These are phyloP conservation scores for Sebastes itinus DNA, from an alignment of 2,797 vertebrate genomes.

Conservation along the genomic window DNA sequence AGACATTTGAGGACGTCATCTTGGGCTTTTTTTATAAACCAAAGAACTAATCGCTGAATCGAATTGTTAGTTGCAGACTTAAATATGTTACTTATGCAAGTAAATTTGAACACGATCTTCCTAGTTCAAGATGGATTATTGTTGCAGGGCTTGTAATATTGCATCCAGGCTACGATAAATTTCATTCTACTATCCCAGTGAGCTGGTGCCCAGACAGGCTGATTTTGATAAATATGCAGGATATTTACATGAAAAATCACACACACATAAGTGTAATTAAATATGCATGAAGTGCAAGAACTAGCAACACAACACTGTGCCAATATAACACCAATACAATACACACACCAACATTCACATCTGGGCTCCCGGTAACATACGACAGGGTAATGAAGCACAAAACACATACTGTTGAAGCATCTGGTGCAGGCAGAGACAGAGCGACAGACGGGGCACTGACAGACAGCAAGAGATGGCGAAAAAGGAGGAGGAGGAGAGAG, in stretches of 20 bases:
- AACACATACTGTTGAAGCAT: conserved; percentile 77
- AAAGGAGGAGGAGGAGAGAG: no score
- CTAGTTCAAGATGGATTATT: not conserved
- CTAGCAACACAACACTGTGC: conserved; percentile 9
- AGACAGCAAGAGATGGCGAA: not conserved
- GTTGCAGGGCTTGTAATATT: not conserved
- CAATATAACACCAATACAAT: conserved; percentile 31
- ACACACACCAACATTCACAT: conserved; percentile 53
- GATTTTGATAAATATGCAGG: not conserved
- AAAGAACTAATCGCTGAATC: no score
- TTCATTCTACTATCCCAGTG: not conserved
- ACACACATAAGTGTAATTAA: conserved; percentile 18
- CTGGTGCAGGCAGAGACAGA: conserved; percentile 60
- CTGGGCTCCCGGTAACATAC: conserved; percentile 65
- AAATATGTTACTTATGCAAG: not conserved
- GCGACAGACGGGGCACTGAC: conserved; percentile 22
- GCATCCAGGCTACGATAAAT: not conserved
- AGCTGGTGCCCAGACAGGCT: not conserved
- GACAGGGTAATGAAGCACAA: conserved; percentile 74
- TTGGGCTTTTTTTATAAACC: no score
- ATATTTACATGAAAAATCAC: conserved; percentile 3
- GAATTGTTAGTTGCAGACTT: no score
- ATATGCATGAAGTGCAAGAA: conserved; percentile 38
- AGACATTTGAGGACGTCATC: no score
- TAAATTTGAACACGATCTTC: not conserved